Evolutionary conservation across 1,140 invertebrate genomes (phyloP).

Genomic region (Microplitis demolitor): DNA sequence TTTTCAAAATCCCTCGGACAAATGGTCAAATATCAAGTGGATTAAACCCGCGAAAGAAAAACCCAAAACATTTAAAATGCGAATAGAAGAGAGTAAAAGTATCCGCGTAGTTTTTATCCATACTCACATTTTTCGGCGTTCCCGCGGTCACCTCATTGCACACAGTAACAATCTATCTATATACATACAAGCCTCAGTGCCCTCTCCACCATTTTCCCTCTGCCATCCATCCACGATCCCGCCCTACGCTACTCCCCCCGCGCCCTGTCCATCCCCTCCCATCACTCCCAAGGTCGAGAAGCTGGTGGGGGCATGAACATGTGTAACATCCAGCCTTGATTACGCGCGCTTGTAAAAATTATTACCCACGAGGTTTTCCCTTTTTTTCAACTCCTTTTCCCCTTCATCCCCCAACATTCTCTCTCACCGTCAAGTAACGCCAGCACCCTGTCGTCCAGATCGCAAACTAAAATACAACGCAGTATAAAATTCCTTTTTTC

Average conservation of each 20-base stretch:
- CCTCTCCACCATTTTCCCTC: no score
- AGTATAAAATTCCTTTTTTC: background rate
- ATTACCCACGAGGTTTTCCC: slow-evolving; percentile 44
- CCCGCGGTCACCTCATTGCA: no score
- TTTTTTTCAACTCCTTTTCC: slow-evolving; percentile 1
- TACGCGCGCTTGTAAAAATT: slow-evolving; percentile 59
- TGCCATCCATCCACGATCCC: slow-evolving; percentile 26
- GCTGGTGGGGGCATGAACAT: slow-evolving; percentile 44
- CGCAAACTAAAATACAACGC: background rate
- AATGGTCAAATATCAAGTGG: no score
- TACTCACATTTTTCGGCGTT: no score
- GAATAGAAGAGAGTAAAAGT: no score
- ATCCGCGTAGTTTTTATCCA: no score
- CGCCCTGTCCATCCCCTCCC: slow-evolving; percentile 14
- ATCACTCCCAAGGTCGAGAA: slow-evolving; percentile 25
- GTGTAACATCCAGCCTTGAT: slow-evolving; percentile 59
- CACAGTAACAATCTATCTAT: no score
- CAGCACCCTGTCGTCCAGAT: background rate
- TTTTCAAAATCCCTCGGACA: no score
- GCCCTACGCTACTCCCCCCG: background rate
- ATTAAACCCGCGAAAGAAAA: no score
- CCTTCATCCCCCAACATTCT: background rate
- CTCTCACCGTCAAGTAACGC: background rate
- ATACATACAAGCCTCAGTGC: no score
- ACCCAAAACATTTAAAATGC: no score